These are phyloP conservation scores for Myotis myotis DNA, from an alignment of 2,797 vertebrate genomes.

Conservation along the genomic window DNA sequence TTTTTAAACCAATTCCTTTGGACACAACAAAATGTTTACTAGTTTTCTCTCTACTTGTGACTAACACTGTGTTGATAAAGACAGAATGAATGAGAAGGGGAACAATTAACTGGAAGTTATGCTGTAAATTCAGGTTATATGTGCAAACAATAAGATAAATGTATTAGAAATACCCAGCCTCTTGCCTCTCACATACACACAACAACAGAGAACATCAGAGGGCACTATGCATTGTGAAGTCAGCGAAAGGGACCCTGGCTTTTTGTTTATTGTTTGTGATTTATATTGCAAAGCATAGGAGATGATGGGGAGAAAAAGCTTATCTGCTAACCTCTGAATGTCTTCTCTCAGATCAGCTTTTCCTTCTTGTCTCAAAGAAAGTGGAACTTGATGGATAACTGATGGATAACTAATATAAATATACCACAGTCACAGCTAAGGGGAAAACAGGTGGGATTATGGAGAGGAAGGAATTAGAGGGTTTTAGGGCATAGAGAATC, in stretches of 20 bases:
- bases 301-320: neutral
- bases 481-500: neutral
- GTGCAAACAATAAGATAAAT: neutral
- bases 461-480: neutral
- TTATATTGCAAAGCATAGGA: neutral
- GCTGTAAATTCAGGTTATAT: neutral
- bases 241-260: neutral
- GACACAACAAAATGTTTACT: neutral
- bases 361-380: neutral
- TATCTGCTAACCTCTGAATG: neutral
- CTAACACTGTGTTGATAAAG: neutral
- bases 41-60: neutral
- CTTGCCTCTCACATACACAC: neutral
- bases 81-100: constrained; percentile 5
- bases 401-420: neutral
- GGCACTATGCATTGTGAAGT: neutral
- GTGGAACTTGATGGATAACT: neutral
- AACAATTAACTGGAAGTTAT: neutral
- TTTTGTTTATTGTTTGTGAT: neutral
- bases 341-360: neutral
- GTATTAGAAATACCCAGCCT: neutral
- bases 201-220: neutral
- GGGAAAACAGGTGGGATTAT: neutral
- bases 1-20: neutral
- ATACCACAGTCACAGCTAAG: neutral